Percentiles rank a stretch among this genome's conserved stretches.
Conservation (phyloP, 2,113 vertebrate species). For the Parus major region DNA sequence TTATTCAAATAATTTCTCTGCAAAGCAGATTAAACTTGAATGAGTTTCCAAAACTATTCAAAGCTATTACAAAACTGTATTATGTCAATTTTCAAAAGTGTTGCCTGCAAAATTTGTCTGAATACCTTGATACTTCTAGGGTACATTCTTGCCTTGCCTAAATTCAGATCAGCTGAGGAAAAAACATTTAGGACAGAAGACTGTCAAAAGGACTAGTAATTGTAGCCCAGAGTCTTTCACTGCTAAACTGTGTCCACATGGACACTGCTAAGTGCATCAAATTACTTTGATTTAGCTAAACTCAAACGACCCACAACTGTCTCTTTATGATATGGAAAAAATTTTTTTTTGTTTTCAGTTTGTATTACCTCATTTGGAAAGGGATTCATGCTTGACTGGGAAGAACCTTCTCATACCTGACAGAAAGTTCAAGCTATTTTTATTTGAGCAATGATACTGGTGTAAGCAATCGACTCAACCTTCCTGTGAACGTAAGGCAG, state of each 20-base stretch:
- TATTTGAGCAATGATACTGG: background rate
- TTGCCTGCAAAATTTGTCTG: background rate
- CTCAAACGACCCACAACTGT: background rate
- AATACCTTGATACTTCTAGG: background rate
- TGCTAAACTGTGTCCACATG: background rate
- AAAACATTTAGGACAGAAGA: background rate
- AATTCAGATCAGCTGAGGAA: background rate
- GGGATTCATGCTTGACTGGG: slow-evolving; percentile 60
- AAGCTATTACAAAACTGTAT: background rate
- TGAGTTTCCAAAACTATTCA: background rate
- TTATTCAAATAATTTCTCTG: slow-evolving; percentile 32
- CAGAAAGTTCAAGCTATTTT: slow-evolving; percentile 35
- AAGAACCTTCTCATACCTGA: slow-evolving; percentile 22
- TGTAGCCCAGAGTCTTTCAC: background rate
- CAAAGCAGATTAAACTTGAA: background rate
- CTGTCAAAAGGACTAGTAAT: background rate
- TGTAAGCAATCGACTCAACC: background rate
- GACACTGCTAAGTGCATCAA: background rate
- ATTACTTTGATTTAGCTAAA: background rate
- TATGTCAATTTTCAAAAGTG: background rate
- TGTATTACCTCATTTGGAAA: slow-evolving; percentile 36
- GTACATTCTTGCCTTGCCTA: background rate
- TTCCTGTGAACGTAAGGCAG: background rate
- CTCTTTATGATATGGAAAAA: slow-evolving; percentile 38
- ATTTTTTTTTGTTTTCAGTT: background rate